Base-by-base conservation (phyloP, 1,140 invertebrate genomes). In the Zaprionus taronus region DNA sequence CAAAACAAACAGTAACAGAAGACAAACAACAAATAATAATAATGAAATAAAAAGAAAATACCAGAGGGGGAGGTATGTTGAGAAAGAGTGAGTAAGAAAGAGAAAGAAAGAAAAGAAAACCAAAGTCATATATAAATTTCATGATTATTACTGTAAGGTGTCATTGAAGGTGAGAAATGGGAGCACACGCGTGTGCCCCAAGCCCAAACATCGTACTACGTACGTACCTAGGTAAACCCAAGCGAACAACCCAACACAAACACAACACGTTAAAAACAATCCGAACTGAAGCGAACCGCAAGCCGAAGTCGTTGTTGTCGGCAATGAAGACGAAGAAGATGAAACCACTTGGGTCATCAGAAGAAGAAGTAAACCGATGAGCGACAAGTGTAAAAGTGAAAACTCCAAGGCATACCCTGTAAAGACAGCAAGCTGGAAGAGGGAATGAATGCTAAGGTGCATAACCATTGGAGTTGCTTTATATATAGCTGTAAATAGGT, bases 81-180 rank as follows among this genome's bases (percentile, higher is more conserved):
- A 64, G 62, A 41, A 12, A 44, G 20, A 56, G 17, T 20, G 57
- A 61, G 31, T 31, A 5, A 2, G 7, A 31, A 31, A 51, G 14
- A 14, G 20, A 36, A 62, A 34, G 20, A 31, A 34, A 31, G 57
- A 41, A 61, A 58, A 71, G 77, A 68, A 69, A 56, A 70, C 56
- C 63, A 67, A 72, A 79, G 49, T 62, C 63, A 73, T 73, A 78
- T 69, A 80, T 74, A 80, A 63, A 67, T 75, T 89, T 89, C 73
- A 81, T 83, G 74, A 79, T 89, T 87, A 80, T 82, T 74, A 56
- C 68, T 41, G 64, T 73, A 82, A 85, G 85, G 85, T 85, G 85
- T 90, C 85, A 78, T 90, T 90, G 79, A 83, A 84, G 85, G 81
- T 85, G 85, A 90, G 85, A 90, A 90, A 90, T 87, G 85, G 80